Evolutionary conservation across 2,888 invertebrate genomes (phyloP).

Genomic region (Limnephilus marmoratus): DNA sequence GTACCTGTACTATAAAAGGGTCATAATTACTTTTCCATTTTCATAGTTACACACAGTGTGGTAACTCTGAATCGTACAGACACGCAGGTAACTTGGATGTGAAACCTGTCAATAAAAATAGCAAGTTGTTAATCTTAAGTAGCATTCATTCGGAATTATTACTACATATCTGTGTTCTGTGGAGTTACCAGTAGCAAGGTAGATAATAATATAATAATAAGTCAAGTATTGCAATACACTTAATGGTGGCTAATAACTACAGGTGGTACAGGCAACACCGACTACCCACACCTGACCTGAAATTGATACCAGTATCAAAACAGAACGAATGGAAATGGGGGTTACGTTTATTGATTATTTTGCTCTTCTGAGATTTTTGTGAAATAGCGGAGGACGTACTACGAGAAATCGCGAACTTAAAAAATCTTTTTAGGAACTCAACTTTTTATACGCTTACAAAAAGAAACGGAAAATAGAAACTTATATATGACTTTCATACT

Average conservation of each 20-base stretch:
- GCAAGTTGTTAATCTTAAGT: neutral
- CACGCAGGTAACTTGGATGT: neutral
- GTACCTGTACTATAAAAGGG: neutral
- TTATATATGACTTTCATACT: no score
- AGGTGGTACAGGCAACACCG: neutral
- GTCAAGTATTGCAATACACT: conserved; percentile 20
- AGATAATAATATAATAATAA: conserved; percentile 27
- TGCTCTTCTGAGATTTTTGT: neutral
- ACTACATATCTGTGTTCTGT: conserved; percentile 25
- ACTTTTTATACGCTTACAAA: no score
- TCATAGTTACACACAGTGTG: conserved; percentile 13
- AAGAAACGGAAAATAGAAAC: no score
- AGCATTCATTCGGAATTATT: neutral
- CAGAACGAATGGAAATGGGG: neutral
- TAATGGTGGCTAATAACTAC: conserved; percentile 29
- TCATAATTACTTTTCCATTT: neutral
- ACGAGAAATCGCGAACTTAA: no score
- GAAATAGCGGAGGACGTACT: no score
- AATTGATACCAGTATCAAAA: conserved; percentile 14
- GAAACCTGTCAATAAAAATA: conserved; percentile 13
- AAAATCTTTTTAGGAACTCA: no score
- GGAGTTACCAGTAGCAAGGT: neutral
- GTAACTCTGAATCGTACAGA: conserved; percentile 14
- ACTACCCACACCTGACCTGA: conserved; percentile 42
- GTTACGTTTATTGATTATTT: neutral